Evolutionary conservation across 2,113 vertebrate species (phyloP), one percentile per base, ranked within the genome.

Genomic region (Mormyrus iriodes): DNA sequence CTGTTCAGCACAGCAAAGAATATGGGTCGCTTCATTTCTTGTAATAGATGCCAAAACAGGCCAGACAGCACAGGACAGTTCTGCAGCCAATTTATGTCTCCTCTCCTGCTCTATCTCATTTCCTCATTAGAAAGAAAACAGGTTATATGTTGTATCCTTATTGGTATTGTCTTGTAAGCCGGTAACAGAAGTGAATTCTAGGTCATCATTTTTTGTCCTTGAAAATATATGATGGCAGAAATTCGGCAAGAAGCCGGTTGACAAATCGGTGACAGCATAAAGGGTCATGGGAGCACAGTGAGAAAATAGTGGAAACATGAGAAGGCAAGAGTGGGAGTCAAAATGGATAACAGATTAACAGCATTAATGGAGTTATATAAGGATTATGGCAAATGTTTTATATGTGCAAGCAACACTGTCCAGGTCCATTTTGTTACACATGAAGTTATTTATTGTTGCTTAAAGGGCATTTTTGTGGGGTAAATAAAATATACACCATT

Each of bases 41-140:
- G 82, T 84, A 84, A 84, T 84, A 84, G 82, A 84, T 84, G 82
- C 82, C 82, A 84, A 84, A 84, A 84, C 82, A 84, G 82, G 82
- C 82, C 19, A 84, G 44, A 48, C 44, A 84, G 82, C 42, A 48
- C 82, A 84, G 82, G 44, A 27, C 44, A 48, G 82, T 24, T 44
- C 82, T 48, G 82, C 44, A n/a, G 82, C 82, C 82, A 84, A 84
- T 84, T 84, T 84, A 48, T 48, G 39, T 35, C 44, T 65, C 21
- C 21, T 27, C 21, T 65, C 15, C n/a, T 7, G 61, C 61, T 65
- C 19, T n/a, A n/a, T 65, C 19, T 83, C 79, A 83, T 83, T 83
- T 83, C 79, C 39, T 83, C 21, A 83, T 82, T 83, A 39, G 39
- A 39, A 13, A 46, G n/a, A 48, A 82, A 44, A 82, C 76, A 82